Evolutionary conservation across 23 tunicate species (phyloP).

Genomic region (Aplidium turbinatum): DNA sequence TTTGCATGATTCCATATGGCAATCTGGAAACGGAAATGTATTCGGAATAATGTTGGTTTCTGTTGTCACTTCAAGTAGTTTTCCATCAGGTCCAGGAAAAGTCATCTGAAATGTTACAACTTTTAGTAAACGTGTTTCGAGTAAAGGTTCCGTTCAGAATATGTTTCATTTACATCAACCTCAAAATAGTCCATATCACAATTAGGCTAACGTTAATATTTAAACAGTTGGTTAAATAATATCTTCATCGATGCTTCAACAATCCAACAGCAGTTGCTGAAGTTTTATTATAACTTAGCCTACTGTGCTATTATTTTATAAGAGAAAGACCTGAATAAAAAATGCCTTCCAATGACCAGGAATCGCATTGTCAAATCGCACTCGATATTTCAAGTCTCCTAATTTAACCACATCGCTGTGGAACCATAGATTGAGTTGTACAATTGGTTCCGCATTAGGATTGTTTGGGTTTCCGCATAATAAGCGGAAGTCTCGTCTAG

Average conservation of each 20-base stretch:
- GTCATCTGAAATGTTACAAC: slow-evolving; percentile 67
- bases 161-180: too few species aligned
- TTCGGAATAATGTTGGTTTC: slow-evolving; percentile 87
- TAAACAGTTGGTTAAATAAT: too few species aligned
- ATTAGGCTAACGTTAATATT: too few species aligned
- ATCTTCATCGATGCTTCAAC: too few species aligned
- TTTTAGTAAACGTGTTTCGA: neutral
- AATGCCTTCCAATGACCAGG: slow-evolving; percentile 73
- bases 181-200: too few species aligned
- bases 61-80: slow-evolving; percentile 69
- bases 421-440: slow-evolving; percentile 57
- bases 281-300: too few species aligned
- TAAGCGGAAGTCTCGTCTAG: slow-evolving; percentile 72
- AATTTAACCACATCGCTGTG: slow-evolving; percentile 37
- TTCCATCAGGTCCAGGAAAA: slow-evolving; percentile 62
- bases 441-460: slow-evolving; percentile 33
- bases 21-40: slow-evolving; percentile 58
- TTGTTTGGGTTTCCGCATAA: slow-evolving; percentile 46
- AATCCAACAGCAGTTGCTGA: too few species aligned
- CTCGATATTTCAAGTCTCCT: slow-evolving; percentile 43
- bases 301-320: too few species aligned
- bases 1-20: slow-evolving; percentile 65
- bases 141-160: too few species aligned
- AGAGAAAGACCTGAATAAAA: slow-evolving; percentile 77
- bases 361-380: slow-evolving; percentile 43